A percentile compares a stretch with the other conserved stretches of the same genome.
Evolutionary conservation across 2,113 vertebrate species (phyloP).

Genomic region (Chaetura pelagica): DNA sequence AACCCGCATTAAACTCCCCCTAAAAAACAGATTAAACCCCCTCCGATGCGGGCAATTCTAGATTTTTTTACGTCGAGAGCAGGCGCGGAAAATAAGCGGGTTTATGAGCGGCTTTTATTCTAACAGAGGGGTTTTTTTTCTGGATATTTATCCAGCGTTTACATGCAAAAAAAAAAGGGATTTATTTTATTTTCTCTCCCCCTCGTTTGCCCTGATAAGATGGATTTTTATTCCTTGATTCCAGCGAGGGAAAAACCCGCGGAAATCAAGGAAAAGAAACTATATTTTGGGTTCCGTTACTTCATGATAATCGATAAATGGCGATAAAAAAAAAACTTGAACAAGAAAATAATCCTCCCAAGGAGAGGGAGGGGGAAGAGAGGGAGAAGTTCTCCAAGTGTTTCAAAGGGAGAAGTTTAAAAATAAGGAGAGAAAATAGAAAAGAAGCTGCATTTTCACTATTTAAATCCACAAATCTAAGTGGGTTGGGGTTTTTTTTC

Average conservation of each 20-base stretch:
- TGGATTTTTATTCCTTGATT: not conserved
- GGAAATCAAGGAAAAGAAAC: not conserved
- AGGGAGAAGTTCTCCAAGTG: conserved; percentile 10
- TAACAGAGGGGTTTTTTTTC: not conserved
- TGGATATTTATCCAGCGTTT: not conserved
- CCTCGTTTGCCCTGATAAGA: not conserved
- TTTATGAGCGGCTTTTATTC: not conserved
- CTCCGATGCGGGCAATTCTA: not conserved
- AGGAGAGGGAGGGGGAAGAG: not conserved
- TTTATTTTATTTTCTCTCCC: not conserved
- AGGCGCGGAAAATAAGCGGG: not conserved
- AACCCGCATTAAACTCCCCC: not conserved
- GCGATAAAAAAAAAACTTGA: not conserved
- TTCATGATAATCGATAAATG: not conserved
- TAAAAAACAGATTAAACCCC: not conserved
- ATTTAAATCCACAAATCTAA: conserved; percentile 47
- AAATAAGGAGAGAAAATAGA: not conserved
- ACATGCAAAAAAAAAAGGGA: not conserved
- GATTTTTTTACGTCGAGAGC: not conserved
- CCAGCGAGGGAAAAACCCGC: not conserved
- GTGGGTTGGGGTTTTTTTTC: no score
- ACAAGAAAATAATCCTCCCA: no score
- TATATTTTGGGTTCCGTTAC: not conserved
- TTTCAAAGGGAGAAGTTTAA: conserved; percentile 43
- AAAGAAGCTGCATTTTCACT: not conserved